A percentile compares a stretch with the other conserved stretches of the same genome.
These are phyloP conservation scores for Thoracochromis brauschi DNA, from an alignment of 2,113 vertebrate species.

Conservation along the genomic window DNA sequence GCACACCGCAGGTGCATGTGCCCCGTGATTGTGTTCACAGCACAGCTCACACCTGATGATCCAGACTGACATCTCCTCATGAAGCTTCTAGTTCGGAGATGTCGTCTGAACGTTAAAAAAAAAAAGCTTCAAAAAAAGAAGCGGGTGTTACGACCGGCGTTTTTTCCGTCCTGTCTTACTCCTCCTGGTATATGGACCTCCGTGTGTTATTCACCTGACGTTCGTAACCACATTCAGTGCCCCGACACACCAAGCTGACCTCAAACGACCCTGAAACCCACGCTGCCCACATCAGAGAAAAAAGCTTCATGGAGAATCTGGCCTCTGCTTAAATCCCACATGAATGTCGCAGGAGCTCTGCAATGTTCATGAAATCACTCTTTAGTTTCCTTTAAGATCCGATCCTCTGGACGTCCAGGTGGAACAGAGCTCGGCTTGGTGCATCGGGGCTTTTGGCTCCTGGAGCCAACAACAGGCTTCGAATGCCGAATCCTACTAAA, in stretches of 20 bases:
- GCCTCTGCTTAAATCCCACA: background rate
- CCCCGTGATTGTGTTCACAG: accelerated
- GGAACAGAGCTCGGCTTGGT: background rate
- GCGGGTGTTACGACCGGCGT: background rate
- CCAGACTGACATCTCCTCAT: background rate
- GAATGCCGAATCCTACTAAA: background rate
- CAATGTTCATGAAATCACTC: background rate
- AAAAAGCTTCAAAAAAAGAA: background rate
- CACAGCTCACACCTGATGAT: background rate
- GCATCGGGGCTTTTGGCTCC: background rate
- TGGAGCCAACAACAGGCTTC: background rate
- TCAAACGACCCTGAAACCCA: background rate
- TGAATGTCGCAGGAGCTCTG: background rate
- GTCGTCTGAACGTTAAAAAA: background rate
- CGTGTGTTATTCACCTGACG: background rate
- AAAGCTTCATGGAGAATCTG: background rate
- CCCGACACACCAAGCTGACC: background rate
- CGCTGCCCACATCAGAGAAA: background rate
- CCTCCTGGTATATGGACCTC: background rate
- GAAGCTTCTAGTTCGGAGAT: background rate
- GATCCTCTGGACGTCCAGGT: background rate
- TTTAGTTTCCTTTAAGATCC: background rate
- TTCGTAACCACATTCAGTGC: background rate
- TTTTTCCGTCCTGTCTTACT: background rate
- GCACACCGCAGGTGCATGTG: background rate